These are phyloP conservation scores for Takifugu bimaculatus DNA, from an alignment of 2,113 vertebrate genomes.

Conservation along the genomic window DNA sequence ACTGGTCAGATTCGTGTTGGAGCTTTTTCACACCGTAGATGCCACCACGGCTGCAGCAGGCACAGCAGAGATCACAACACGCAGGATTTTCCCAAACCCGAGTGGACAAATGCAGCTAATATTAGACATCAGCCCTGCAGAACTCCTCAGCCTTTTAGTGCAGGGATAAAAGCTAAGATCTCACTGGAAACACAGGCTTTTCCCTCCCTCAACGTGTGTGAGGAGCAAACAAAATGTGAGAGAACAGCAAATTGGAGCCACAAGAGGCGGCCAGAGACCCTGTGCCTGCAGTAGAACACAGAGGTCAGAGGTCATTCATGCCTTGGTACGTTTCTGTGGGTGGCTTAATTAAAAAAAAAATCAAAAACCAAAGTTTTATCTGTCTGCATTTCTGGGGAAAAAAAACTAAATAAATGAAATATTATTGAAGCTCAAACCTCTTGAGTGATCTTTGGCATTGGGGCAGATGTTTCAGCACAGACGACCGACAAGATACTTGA, in stretches of 20 bases:
- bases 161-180: background rate
- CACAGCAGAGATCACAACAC: slow-evolving; percentile 42
- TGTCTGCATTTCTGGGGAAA: no score
- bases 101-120: slow-evolving; percentile 39
- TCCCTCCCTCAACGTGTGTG: background rate
- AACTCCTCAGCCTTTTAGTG: background rate
- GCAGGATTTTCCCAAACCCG: slow-evolving; percentile 59
- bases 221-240: background rate
- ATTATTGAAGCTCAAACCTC: no score
- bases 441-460: no score
- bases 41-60: slow-evolving; percentile 36
- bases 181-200: background rate
- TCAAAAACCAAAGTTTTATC: no score
- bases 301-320: background rate
- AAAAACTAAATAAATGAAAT: no score
- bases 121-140: slow-evolving; percentile 34
- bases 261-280: no score
- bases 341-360: no score
- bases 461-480: no score
- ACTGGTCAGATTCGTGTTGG: slow-evolving; percentile 22
- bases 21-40: slow-evolving; percentile 16
- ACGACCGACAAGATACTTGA: no score
- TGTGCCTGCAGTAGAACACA: background rate
- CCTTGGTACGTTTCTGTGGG: no score
- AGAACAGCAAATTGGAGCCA: background rate